phyloP scores from a whole-genome alignment of 2,113 vertebrate species.

The Gallinago jamesoni region DNA sequence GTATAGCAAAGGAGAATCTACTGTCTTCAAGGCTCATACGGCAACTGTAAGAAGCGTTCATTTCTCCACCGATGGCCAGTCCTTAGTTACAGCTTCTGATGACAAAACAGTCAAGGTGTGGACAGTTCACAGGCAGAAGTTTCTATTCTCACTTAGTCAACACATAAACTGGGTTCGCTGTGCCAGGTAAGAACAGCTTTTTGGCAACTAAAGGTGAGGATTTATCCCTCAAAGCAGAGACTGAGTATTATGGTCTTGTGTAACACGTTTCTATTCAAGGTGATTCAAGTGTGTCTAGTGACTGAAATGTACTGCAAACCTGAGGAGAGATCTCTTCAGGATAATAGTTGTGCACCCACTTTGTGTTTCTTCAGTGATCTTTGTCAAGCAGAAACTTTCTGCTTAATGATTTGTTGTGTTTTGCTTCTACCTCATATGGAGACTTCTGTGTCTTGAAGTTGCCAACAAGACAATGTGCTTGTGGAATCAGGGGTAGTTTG shows the following conservation, averaged over 20 bases:
- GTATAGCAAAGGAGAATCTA: slow-evolving; percentile 90
- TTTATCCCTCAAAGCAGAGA: background rate
- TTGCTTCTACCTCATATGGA: background rate
- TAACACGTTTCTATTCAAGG: background rate
- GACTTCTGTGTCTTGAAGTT: background rate
- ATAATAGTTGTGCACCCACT: background rate
- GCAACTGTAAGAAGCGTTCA: slow-evolving; percentile 89
- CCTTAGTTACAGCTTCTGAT: slow-evolving; percentile 90
- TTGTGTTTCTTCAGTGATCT: background rate
- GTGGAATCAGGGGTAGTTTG: background rate
- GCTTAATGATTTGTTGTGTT: background rate
- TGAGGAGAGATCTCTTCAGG: background rate
- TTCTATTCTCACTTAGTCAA: slow-evolving; percentile 91
- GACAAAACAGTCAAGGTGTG: slow-evolving; percentile 97
- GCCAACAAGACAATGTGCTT: background rate
- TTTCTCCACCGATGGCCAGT: slow-evolving; percentile 92
- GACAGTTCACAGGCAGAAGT: slow-evolving; percentile 93
- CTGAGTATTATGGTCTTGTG: background rate
- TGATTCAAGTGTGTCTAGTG: background rate
- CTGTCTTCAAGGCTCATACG: slow-evolving; percentile 89
- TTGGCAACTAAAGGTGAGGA: background rate
- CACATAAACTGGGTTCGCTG: slow-evolving; percentile 99
- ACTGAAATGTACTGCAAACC: background rate
- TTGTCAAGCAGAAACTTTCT: background rate
- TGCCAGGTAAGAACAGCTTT: slow-evolving; percentile 81